These are phyloP conservation scores for Pteria penguin DNA, from an alignment of 2,888 invertebrate genomes.

Conservation along the genomic window DNA sequence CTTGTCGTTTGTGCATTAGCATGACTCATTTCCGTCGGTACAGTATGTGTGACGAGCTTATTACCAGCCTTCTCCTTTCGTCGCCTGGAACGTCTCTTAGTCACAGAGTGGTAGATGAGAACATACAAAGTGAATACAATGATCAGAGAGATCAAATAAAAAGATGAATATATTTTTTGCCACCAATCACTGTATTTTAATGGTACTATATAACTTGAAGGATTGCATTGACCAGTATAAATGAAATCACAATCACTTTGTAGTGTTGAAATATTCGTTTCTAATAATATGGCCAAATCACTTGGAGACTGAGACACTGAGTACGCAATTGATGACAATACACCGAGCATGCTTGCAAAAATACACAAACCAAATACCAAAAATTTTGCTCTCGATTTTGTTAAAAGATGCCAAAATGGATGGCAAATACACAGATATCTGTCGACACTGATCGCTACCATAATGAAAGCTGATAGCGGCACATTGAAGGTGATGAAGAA, in stretches of 20 bases:
- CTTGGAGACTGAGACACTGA: conserved; percentile 13
- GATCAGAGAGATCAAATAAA: conserved; percentile 75
- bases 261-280: not conserved
- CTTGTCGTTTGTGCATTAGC: not conserved
- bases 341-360: conserved; percentile 67
- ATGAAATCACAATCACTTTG: conserved; percentile 7
- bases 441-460: conserved; percentile 76
- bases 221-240: conserved; percentile 66
- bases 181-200: conserved; percentile 62
- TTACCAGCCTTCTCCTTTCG: conserved; percentile 45
- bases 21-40: not conserved
- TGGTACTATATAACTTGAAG: conserved; percentile 58
- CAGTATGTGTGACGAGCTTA: conserved; percentile 28
- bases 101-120: conserved; percentile 73
- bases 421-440: conserved; percentile 77
- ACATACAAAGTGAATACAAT: conserved; percentile 77
- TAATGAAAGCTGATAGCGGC: conserved; percentile 74
- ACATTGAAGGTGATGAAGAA: conserved; percentile 74
- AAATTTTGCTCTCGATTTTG: conserved; percentile 63
- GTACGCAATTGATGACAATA: conserved; percentile 57
- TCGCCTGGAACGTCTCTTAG: conserved; percentile 54
- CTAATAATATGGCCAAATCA: not conserved
- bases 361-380: conserved; percentile 61
- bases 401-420: conserved; percentile 70
- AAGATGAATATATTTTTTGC: conserved; percentile 74